Percentiles rank a stretch among this genome's conserved stretches.
phyloP scores from a whole-genome alignment of 2,888 invertebrate species.

The Argynnis bischoffii region DNA sequence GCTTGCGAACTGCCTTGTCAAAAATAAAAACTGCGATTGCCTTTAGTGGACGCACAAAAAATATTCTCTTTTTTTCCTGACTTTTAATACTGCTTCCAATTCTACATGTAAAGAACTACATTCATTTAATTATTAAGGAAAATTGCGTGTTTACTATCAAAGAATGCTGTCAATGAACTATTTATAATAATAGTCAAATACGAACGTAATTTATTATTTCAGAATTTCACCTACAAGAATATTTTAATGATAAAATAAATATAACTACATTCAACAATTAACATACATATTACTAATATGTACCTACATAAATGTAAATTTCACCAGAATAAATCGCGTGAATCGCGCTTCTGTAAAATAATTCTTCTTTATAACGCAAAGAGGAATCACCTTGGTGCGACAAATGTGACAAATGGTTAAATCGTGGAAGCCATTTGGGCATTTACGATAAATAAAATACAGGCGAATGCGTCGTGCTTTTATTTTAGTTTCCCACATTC shows the following conservation, averaged over 20 bases:
- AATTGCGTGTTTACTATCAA: too few relatives aligned
- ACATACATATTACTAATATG: too few relatives aligned
- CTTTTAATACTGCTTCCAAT: slow-evolving; percentile 8
- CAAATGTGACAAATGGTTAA: slow-evolving; percentile 35
- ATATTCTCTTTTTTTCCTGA: slow-evolving; percentile 17
- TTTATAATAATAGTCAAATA: too few relatives aligned
- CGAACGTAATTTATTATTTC: too few relatives aligned
- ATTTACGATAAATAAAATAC: slow-evolving; percentile 38
- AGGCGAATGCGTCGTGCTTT: slow-evolving; percentile 31
- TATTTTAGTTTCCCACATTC: slow-evolving; percentile 38
- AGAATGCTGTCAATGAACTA: too few relatives aligned
- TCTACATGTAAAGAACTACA: slow-evolving; percentile 6
- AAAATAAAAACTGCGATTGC: slow-evolving; percentile 32
- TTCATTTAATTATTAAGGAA: too few relatives aligned
- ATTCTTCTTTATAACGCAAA: slow-evolving; percentile 13
- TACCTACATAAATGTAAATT: too few relatives aligned
- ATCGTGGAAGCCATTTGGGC: slow-evolving; percentile 33
- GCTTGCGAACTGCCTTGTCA: slow-evolving; percentile 28
- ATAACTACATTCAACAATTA: too few relatives aligned
- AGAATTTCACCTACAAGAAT: too few relatives aligned
- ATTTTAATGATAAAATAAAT: neutral
- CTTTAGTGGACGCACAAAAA: slow-evolving; percentile 27
- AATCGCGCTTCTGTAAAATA: slow-evolving; percentile 15
- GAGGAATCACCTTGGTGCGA: slow-evolving; percentile 22
- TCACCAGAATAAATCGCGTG: neutral